Evolutionary conservation across 2,888 invertebrate genomes (phyloP).

Genomic region (Linnaemya tessellans): DNA sequence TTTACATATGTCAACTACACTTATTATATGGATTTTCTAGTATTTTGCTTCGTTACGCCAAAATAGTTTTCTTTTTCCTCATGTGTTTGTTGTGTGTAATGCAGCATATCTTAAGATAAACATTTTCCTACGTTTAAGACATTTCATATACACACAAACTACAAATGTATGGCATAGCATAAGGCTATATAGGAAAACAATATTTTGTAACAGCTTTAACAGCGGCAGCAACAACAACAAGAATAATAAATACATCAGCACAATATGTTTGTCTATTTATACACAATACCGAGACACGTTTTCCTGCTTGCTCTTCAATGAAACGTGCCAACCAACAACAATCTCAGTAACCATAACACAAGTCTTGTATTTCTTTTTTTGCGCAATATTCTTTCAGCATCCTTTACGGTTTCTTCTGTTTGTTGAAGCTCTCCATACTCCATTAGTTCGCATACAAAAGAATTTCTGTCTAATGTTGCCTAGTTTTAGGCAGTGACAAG

Average conservation of each 20-base stretch:
- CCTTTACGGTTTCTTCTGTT: constrained; percentile 24
- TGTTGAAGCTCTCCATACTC: constrained; percentile 18
- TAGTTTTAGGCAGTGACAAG: constrained; percentile 70
- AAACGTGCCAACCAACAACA: constrained; percentile 68
- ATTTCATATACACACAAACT: not conserved
- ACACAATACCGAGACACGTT: constrained; percentile 62
- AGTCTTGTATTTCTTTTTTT: not conserved
- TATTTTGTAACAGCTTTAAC: constrained; percentile 63
- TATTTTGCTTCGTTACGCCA: constrained; percentile 39
- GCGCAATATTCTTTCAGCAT: constrained; percentile 20
- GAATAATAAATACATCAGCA: constrained; percentile 19
- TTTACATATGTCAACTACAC: constrained; percentile 64
- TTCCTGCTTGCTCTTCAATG: constrained; percentile 62
- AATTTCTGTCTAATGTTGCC: constrained; percentile 60
- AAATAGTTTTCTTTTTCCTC: constrained; percentile 59
- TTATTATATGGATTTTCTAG: constrained; percentile 27
- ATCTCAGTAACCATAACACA: constrained; percentile 68
- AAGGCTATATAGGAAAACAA: constrained; percentile 61
- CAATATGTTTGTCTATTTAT: constrained; percentile 30
- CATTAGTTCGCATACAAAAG: constrained; percentile 30
- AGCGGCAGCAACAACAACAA: not conserved
- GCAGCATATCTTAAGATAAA: constrained; percentile 69
- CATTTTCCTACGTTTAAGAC: constrained; percentile 35
- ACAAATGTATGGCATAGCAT: constrained; percentile 52
- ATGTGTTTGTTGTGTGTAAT: constrained; percentile 49